Evolutionary conservation across 2,888 invertebrate species (phyloP), one percentile per base, ranked within the genome.

Genomic region (Napeogenes sylphis): DNA sequence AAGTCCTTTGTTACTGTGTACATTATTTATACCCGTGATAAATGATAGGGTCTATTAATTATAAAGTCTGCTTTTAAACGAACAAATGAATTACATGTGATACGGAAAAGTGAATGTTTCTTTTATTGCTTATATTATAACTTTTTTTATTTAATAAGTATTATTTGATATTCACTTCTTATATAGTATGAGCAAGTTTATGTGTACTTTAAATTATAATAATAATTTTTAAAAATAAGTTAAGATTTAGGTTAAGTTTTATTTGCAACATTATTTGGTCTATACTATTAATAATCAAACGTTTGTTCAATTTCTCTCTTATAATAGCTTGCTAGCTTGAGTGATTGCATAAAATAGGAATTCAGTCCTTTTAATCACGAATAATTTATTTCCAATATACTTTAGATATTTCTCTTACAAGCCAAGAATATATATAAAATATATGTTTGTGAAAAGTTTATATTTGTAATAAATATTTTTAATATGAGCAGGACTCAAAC

Each of bases 1-100:
- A 82, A 83, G 77, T 78, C 75, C 64, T 66, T 66, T 68, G 64
- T 68, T 69, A 65, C 66, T 61, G 45, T 42, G 56, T 60, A 63
- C 59, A 63, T 63, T 64, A 64, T 63, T 62, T 68, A 68, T 66
- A 62, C 61, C 21, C 58, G 46, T 63, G 56, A 64, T 63, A 64
- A 59, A 61, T 62, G 56, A 63, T 61, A 62, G 55, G n/a, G 55
- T 21, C 56, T 59, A 65, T 65, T 67, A 59, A 67, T 67, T 65
- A 65, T 65, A 67, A 65, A 67, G 60, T 62, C 59, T 30, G 51
- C 30, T 51, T 30, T 30, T 51, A 30, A 51, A 2, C 10, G 21
- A 47, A 51, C 51, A 51, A 21, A 30, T 51, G 21, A 51, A 51
- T 51, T 51, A 51, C 30, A 51, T 51, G 30, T 51, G 51, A 30